These are phyloP conservation scores for Tigriopus japonicus DNA, from an alignment of 1,140 invertebrate species.

Conservation along the genomic window DNA sequence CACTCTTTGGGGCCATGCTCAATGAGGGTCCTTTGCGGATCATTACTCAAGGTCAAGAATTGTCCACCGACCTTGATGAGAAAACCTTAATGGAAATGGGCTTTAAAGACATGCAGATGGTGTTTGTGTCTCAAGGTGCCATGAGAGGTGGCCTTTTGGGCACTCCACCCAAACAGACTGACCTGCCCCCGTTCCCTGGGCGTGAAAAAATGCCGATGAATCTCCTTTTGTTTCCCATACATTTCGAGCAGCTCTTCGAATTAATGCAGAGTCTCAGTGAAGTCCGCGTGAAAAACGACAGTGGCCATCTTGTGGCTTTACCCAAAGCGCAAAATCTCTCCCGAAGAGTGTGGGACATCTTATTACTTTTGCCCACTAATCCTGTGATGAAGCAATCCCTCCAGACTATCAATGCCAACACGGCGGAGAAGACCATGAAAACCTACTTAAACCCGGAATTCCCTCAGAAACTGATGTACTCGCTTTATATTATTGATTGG, in stretches of 20 bases:
- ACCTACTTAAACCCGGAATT: constrained; percentile 57
- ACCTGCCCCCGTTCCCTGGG: constrained; percentile 36
- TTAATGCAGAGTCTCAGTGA: constrained; percentile 66
- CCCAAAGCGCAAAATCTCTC: constrained; percentile 77
- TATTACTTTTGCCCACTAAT: constrained; percentile 73
- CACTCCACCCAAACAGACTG: constrained; percentile 20
- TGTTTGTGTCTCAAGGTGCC: constrained; percentile 24
- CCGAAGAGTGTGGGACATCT: constrained; percentile 74
- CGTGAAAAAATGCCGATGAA: constrained; percentile 57
- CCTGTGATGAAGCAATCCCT: constrained; percentile 63
- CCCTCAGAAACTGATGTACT: constrained; percentile 86
- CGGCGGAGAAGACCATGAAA: constrained; percentile 22
- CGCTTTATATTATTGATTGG: constrained; percentile 70
- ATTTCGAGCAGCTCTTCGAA: constrained; percentile 73
- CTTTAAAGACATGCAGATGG: constrained; percentile 57
- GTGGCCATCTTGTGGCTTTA: constrained; percentile 30
- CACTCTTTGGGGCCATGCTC: constrained; percentile 26
- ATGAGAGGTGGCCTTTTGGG: constrained; percentile 49
- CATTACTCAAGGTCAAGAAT: constrained; percentile 79
- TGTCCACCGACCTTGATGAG: constrained; percentile 81
- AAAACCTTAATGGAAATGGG: constrained; percentile 69
- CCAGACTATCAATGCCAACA: constrained; percentile 36
- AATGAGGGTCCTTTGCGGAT: constrained; percentile 68
- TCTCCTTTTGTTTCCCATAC: constrained; percentile 55
- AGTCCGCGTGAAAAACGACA: constrained; percentile 16